phyloP scores from a whole-genome alignment of 2,888 invertebrate species.

The Acleris holmiana region DNA sequence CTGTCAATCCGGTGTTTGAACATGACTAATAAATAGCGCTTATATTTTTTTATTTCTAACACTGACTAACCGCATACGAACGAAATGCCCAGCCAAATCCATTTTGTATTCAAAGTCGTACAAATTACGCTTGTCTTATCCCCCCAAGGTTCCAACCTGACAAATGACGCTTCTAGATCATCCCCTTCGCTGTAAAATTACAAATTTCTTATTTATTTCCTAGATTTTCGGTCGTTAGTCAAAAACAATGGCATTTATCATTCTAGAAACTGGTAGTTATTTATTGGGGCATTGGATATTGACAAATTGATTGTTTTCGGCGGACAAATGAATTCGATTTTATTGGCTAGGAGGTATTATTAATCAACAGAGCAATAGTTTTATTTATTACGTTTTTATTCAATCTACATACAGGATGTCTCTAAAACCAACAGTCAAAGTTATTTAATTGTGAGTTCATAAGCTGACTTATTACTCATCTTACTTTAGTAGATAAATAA shows the following conservation, averaged over 20 bases:
- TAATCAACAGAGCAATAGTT: too few relatives aligned
- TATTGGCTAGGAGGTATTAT: neutral
- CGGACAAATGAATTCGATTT: slow-evolving; percentile 26
- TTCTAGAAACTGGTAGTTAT: slow-evolving; percentile 17
- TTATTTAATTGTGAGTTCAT: too few relatives aligned
- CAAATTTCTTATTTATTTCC: slow-evolving; percentile 23
- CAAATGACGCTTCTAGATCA: slow-evolving; percentile 23
- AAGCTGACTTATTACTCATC: too few relatives aligned
- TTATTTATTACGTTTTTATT: too few relatives aligned
- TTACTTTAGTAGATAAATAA: too few relatives aligned
- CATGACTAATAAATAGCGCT: too few relatives aligned
- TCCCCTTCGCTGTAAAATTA: slow-evolving; percentile 6
- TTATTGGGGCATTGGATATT: slow-evolving; percentile 24
- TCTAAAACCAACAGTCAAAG: too few relatives aligned
- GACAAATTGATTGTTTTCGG: slow-evolving; percentile 27
- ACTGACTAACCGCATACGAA: neutral
- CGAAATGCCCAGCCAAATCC: neutral
- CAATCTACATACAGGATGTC: too few relatives aligned
- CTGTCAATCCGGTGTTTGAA: too few relatives aligned
- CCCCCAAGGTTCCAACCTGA: slow-evolving; percentile 11
- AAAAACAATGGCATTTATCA: slow-evolving; percentile 21
- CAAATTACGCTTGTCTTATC: slow-evolving; percentile 23
- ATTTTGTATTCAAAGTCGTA: slow-evolving; percentile 17
- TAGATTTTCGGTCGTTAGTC: slow-evolving; percentile 21
- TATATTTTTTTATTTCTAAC: neutral